Conservation (phyloP, 1,140 invertebrate species). For the Thaumetopoea pityocampa region DNA sequence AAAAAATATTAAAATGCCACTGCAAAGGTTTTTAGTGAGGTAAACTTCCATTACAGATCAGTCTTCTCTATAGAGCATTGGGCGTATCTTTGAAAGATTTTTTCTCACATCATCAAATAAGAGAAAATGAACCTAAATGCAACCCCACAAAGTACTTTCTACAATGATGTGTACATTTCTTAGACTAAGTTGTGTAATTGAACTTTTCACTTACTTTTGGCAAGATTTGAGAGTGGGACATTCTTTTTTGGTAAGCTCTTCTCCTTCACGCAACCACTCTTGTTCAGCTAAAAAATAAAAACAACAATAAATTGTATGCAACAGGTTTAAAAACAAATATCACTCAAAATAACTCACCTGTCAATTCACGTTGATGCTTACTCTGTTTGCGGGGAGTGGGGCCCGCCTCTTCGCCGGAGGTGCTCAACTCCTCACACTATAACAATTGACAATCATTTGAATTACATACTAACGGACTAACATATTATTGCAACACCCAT, state of each 20-base stretch:
- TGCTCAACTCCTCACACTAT: constrained; percentile 72
- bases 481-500: no score
- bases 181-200: no score
- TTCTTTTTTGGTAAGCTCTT: constrained; percentile 66
- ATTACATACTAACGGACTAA: no score
- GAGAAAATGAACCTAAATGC: no score
- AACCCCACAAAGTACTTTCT: no score
- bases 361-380: constrained; percentile 67
- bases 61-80: no score
- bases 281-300: constrained; percentile 50
- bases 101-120: no score
- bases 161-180: no score
- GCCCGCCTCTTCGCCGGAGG: constrained; percentile 70
- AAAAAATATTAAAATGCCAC: not conserved
- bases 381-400: constrained; percentile 73
- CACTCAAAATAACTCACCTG: constrained; percentile 37
- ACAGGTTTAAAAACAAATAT: not conserved
- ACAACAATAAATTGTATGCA: not conserved
- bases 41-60: no score
- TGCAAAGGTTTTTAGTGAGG: no score
- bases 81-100: no score
- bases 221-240: constrained; percentile 58
- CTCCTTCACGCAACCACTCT: constrained; percentile 68
- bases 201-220: constrained; percentile 56
- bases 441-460: constrained; percentile 23